Evolutionary conservation across 2,888 invertebrate genomes (phyloP).

Genomic region (Pheosia gnoma): DNA sequence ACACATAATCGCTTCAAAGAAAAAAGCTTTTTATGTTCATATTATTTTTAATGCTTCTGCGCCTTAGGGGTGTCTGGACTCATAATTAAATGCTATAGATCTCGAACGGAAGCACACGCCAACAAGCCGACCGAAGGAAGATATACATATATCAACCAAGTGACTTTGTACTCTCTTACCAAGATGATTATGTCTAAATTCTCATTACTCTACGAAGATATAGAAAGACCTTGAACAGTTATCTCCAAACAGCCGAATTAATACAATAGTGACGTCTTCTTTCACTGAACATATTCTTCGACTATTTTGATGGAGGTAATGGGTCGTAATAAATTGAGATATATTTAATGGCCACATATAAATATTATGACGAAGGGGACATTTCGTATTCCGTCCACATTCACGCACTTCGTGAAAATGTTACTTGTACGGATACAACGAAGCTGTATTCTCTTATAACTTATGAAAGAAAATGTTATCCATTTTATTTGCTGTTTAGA

Average conservation of each 20-base stretch:
- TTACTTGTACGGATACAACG: constrained; percentile 49
- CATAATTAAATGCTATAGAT: no score
- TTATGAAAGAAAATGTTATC: constrained; percentile 30
- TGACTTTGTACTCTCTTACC: no score
- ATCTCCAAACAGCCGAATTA: neutral
- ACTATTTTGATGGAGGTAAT: constrained; percentile 40
- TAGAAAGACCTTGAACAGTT: no score
- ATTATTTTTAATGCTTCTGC: no score
- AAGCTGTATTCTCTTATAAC: constrained; percentile 42
- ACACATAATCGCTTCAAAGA: no score
- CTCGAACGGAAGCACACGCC: no score
- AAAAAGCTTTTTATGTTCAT: neutral
- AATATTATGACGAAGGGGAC: constrained; percentile 60
- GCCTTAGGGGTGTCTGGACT: no score
- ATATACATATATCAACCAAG: no score
- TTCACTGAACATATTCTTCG: neutral
- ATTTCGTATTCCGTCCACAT: constrained; percentile 69
- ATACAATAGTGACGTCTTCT: neutral
- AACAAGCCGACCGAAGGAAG: no score
- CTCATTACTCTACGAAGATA: no score
- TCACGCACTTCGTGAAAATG: constrained; percentile 66
- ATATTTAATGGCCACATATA: constrained; percentile 60
- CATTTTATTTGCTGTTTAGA: constrained; percentile 9
- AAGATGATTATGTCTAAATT: no score
- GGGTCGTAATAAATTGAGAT: constrained; percentile 63